Base-by-base conservation (phyloP, 2,797 vertebrate genomes). In the Sternotherus odoratus region DNA sequence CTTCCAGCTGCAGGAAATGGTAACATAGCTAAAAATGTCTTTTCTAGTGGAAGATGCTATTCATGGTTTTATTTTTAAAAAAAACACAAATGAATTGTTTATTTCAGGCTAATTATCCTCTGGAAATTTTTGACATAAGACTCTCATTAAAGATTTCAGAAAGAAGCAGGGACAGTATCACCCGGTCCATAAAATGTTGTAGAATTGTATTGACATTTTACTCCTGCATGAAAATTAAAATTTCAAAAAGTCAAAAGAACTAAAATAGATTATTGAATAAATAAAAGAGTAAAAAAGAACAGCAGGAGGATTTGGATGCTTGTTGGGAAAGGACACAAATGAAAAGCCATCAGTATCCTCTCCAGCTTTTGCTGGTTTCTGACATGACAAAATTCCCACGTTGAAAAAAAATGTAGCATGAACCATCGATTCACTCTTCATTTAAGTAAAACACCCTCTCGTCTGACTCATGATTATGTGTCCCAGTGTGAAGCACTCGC, bases 171-270 rank as follows among this genome's bases (percentile, higher is more conserved):
- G 88, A 91, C 85, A 57, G 28, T 69, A 90, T 77, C 87, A 93
- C 69, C 77, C 85, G 63, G 63, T 53, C 77, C 83, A 75, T 91
- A 93, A 91, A 91, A 88, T 97, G 91, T 93, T 90, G 94, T 85
- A 77, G 39, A 81, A 85, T 96, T 94, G 93, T 87, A 93, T 82
- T 92, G 92, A 90, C 91, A 91, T 94, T 93, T 98, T 91, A 91
- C 95, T 95, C 94, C 94, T 69, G 85, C 36, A 87, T 95, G 94
- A 96, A 96, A 95, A 97, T 90, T 91, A 93, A 95, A 96, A 91
- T 83, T 82, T 50, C 81, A 77, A 92, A 94, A 98, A 92, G 87
- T 87, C 1, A 10, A 95, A 50, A 39, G 94, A 94, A 88, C 83
- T 82, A 93, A 79, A 90, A 89, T 57, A 84, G 87, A 88, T 49